phyloP scores from a whole-genome alignment of 2,888 invertebrate species.

The Ennomos erosarius region DNA sequence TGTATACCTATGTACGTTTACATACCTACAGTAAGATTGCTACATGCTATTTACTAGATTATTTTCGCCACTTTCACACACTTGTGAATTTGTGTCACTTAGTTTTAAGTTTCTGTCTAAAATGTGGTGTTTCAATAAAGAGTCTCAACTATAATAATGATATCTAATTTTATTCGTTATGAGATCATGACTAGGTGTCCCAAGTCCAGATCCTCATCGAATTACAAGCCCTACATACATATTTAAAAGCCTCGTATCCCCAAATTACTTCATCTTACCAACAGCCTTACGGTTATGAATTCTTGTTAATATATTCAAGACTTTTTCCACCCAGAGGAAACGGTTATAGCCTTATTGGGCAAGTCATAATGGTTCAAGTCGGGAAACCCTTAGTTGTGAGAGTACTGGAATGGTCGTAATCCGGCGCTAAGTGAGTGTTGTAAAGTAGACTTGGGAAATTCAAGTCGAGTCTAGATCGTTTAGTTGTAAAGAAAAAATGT shows the following conservation, averaged over 20 bases:
- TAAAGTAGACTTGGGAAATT: conserved; percentile 25
- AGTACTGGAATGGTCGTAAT: conserved; percentile 28
- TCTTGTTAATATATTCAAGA: conserved; percentile 27
- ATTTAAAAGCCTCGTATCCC: conserved; percentile 11
- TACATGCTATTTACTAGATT: no score
- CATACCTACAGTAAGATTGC: no score
- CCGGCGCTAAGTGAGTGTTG: conserved; percentile 26
- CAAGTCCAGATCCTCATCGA: not conserved
- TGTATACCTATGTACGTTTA: no score
- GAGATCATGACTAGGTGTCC: no score
- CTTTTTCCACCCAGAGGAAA: conserved; percentile 23
- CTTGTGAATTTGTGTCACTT: no score
- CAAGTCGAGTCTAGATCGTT: conserved; percentile 9
- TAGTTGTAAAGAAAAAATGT: conserved; percentile 2
- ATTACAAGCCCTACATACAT: conserved; percentile 11
- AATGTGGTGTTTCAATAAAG: no score
- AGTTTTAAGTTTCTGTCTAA: no score
- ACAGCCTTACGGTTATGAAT: conserved; percentile 14
- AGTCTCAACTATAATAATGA: no score
- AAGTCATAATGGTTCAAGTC: conserved; percentile 26
- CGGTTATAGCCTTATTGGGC: conserved; percentile 31
- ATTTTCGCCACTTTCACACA: no score
- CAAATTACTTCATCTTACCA: conserved; percentile 7
- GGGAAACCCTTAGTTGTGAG: conserved; percentile 23
- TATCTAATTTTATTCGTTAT: no score